These are phyloP conservation scores for Ascidia mentula DNA, from an alignment of 23 tunicate species.

Conservation along the genomic window DNA sequence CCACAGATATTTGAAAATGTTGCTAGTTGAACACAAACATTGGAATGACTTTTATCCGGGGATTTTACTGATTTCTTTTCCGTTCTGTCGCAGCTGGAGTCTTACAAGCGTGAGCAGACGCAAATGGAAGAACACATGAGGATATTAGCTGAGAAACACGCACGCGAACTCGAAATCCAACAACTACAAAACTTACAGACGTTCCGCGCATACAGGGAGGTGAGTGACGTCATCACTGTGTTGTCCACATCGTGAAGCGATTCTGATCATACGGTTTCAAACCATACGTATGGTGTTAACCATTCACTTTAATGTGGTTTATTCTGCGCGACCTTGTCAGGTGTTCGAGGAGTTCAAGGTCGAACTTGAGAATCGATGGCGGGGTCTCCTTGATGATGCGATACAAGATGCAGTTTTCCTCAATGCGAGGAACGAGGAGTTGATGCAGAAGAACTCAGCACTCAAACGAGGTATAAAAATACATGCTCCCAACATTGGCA, in stretches of 20 bases:
- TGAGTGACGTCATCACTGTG: no score
- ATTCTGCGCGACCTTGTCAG: no score
- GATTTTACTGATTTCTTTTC: not conserved
- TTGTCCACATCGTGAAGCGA: no score
- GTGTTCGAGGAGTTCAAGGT: constrained; percentile 89
- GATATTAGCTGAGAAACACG: constrained; percentile 62
- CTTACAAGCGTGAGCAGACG: constrained; percentile 38
- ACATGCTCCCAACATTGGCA: not conserved
- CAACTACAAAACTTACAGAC: constrained; percentile 87
- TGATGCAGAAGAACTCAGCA: constrained; percentile 46
- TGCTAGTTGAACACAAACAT: no score
- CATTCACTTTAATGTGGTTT: no score
- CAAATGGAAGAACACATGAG: constrained; percentile 76
- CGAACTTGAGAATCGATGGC: constrained; percentile 90
- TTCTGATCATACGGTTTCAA: no score
- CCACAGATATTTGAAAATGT: no score
- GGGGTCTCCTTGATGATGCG: constrained; percentile 83
- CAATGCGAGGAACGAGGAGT: constrained; percentile 65
- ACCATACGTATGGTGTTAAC: no score
- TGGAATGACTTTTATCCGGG: no score
- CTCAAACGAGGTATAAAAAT: constrained; percentile 48
- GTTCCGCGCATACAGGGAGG: constrained; percentile 87
- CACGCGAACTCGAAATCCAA: constrained; percentile 70
- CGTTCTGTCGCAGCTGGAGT: constrained; percentile 46
- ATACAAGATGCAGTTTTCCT: constrained; percentile 95